phyloP scores from a whole-genome alignment of 2,113 vertebrate genomes.

The Taurulus bubalis region DNA sequence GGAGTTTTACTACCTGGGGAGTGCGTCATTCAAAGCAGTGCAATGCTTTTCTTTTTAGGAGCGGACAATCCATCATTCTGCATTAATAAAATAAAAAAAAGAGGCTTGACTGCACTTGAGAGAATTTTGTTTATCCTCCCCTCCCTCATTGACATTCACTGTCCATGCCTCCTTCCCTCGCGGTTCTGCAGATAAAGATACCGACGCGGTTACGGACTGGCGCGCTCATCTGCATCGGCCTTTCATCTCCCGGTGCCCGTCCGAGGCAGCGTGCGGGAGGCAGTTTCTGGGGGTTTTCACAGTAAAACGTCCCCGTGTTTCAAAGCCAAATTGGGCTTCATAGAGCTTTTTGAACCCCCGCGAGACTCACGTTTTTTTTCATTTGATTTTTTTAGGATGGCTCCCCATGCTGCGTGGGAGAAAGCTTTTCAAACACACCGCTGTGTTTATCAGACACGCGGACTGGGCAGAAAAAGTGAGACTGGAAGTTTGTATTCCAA shows the following conservation, averaged over 20 bases:
- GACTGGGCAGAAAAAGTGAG: constrained; percentile 20
- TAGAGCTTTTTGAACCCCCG: constrained; percentile 68
- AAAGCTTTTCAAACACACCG: constrained; percentile 63
- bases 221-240: constrained; percentile 36
- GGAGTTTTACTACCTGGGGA: not conserved
- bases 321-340: constrained; percentile 76
- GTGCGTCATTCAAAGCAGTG: constrained; percentile 13
- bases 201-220: constrained; percentile 20
- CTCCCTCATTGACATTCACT: constrained; percentile 60
- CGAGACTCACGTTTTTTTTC: constrained; percentile 41
- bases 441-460: constrained; percentile 56
- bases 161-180: constrained; percentile 36
- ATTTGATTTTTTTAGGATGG: constrained; percentile 24
- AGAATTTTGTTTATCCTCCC: constrained; percentile 56
- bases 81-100: constrained; percentile 24
- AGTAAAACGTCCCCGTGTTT: constrained; percentile 61
- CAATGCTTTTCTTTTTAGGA: not conserved
- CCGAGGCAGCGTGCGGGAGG: constrained; percentile 50
- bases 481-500: constrained; percentile 32
- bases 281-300: constrained; percentile 55
- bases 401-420: constrained; percentile 48
- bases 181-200: constrained; percentile 45
- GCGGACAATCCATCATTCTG: constrained; percentile 22
- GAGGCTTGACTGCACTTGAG: constrained; percentile 17
- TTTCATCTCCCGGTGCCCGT: constrained; percentile 62